Conservation (phyloP, 2,797 vertebrate genomes). For the Cuniculus paca region DNA sequence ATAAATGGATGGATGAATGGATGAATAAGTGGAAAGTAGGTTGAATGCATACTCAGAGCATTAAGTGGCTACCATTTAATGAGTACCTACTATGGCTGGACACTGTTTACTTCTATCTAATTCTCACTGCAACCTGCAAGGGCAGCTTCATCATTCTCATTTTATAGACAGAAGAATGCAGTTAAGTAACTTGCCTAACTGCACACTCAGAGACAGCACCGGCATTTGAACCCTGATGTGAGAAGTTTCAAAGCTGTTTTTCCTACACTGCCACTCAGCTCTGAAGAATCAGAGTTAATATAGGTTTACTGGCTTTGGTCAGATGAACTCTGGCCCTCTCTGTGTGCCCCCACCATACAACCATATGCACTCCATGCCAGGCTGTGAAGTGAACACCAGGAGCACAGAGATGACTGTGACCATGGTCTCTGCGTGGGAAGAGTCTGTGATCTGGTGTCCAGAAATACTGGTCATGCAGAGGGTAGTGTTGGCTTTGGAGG, state of each 20-base stretch:
- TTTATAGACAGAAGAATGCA: background rate
- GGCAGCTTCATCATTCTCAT: background rate
- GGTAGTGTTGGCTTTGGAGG: background rate
- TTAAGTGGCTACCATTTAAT: background rate
- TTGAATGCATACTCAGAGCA: background rate
- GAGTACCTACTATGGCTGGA: background rate
- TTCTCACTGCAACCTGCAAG: background rate
- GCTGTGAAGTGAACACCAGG: background rate
- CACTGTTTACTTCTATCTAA: background rate
- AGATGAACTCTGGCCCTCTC: background rate
- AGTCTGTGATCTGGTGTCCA: background rate
- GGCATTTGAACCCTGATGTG: background rate
- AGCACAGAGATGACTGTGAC: background rate
- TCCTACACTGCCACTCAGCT: too few species aligned
- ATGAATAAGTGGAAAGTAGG: background rate
- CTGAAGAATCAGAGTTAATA: background rate
- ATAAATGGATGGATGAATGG: background rate
- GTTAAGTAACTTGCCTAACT: background rate
- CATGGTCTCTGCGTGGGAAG: background rate
- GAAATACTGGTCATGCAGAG: background rate
- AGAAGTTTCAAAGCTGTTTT: background rate
- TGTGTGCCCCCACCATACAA: background rate
- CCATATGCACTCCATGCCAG: fast-evolving
- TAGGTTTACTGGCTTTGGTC: background rate
- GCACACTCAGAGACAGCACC: background rate